These are phyloP conservation scores for Hapalemur alaotrensis DNA, from an alignment of 2,797 vertebrate species.

Conservation along the genomic window DNA sequence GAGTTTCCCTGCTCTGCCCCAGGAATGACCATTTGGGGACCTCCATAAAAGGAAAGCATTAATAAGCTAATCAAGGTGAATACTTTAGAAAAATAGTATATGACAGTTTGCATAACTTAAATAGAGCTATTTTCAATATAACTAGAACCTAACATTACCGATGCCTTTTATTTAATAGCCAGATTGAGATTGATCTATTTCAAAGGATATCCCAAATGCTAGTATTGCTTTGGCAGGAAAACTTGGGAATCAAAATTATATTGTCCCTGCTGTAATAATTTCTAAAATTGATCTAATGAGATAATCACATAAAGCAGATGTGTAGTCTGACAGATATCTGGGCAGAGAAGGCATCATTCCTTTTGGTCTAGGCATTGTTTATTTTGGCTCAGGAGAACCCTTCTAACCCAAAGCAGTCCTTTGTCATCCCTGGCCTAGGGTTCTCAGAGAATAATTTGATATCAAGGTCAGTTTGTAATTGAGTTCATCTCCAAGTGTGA, in stretches of 20 bases:
- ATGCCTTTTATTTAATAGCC: constrained; percentile 43
- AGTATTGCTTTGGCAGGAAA: constrained; percentile 29
- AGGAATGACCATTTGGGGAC: constrained; percentile 73
- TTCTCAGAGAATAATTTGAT: constrained; percentile 5
- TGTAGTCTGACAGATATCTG: neutral
- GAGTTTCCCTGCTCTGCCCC: constrained; percentile 73
- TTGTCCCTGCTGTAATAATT: neutral
- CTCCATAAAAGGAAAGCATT: constrained; percentile 70
- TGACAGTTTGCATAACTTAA: constrained; percentile 4
- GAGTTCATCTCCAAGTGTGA: neutral
- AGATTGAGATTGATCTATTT: constrained; percentile 1
- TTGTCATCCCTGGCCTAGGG: neutral
- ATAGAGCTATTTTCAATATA: constrained; percentile 18
- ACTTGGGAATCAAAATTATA: neutral
- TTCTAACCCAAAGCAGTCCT: neutral
- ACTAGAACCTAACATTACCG: neutral
- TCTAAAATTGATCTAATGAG: neutral
- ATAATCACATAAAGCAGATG: neutral
- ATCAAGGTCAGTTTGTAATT: neutral
- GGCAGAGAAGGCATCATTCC: neutral
- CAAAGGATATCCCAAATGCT: constrained; percentile 29
- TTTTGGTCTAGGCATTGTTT: neutral
- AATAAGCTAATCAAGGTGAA: constrained; percentile 72
- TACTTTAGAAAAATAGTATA: constrained; percentile 45
- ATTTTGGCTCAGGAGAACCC: neutral